These are phyloP conservation scores for Callopanchax toddi DNA, from an alignment of 2,113 vertebrate genomes.

Conservation along the genomic window DNA sequence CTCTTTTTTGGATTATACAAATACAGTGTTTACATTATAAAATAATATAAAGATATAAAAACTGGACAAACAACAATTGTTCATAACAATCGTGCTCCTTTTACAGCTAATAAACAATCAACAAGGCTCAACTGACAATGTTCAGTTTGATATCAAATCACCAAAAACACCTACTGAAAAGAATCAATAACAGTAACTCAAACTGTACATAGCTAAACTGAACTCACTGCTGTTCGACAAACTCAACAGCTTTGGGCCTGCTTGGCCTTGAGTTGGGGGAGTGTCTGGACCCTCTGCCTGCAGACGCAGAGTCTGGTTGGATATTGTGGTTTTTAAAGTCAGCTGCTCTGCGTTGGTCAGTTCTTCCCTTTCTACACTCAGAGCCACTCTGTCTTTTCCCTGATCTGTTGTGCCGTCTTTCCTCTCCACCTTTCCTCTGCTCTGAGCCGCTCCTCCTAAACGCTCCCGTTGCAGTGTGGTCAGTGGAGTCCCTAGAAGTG, in stretches of 20 bases:
- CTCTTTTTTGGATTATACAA: no score
- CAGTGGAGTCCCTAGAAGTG: conserved; percentile 5
- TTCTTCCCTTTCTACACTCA: conserved; percentile 51
- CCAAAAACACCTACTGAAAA: no score
- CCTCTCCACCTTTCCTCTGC: conserved; percentile 25
- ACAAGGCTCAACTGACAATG: no score
- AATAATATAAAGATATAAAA: no score
- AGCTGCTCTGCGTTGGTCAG: conserved; percentile 25
- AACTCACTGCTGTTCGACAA: conserved; percentile 53
- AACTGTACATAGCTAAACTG: no score
- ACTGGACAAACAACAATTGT: no score
- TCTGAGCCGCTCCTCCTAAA: conserved; percentile 52
- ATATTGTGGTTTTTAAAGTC: conserved; percentile 28
- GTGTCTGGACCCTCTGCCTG: conserved; percentile 42
- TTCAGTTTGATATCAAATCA: no score
- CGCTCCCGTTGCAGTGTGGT: background rate
- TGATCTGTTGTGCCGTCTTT: conserved; percentile 27
- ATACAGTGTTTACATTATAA: no score
- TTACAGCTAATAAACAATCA: no score
- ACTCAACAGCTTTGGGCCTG: conserved; percentile 66
- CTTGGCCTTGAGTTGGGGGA: conserved; percentile 6
- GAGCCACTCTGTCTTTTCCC: conserved; percentile 51
- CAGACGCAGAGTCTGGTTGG: conserved; percentile 54
- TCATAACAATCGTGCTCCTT: no score
- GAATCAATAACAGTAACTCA: no score